These are phyloP conservation scores for Puffinus mauretanicus DNA, from an alignment of 2,113 vertebrate genomes.

Conservation along the genomic window DNA sequence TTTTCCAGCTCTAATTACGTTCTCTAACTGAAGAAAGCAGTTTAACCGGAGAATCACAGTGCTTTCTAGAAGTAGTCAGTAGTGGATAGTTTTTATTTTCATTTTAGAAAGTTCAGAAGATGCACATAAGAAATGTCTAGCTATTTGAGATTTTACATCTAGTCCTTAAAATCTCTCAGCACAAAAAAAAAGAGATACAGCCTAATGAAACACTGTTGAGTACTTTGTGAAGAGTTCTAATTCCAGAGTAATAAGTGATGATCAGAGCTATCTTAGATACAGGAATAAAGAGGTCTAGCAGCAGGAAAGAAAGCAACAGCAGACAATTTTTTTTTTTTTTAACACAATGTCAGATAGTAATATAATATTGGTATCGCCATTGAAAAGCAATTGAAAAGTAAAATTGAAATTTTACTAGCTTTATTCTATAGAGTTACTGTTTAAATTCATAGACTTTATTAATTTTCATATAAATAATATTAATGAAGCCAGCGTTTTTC, in stretches of 20 bases:
- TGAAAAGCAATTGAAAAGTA: neutral
- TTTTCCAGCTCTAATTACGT: neutral
- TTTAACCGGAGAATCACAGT: neutral
- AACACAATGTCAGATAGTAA: neutral
- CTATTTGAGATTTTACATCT: neutral
- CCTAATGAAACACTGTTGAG: neutral
- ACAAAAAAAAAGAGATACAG: neutral
- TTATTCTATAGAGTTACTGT: slow-evolving; percentile 16
- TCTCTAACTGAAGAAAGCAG: neutral
- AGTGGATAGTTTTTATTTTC: neutral
- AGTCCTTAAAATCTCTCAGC: neutral
- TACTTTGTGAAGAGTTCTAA: neutral
- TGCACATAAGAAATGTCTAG: neutral
- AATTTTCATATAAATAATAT: slow-evolving; percentile 33
- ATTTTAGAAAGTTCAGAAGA: neutral
- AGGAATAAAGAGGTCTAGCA: neutral
- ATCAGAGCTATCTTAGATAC: neutral
- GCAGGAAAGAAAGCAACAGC: neutral
- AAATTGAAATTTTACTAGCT: neutral
- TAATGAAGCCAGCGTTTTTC: slow-evolving; percentile 41
- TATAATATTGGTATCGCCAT: neutral
- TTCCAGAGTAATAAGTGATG: neutral
- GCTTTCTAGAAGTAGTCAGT: neutral
- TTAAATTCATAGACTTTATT: slow-evolving; percentile 25
- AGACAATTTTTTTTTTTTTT: neutral